Percentiles rank a stretch among this genome's conserved stretches.
These are phyloP conservation scores for Lepus americanus DNA, from an alignment of 2,113 vertebrate genomes.

Conservation along the genomic window DNA sequence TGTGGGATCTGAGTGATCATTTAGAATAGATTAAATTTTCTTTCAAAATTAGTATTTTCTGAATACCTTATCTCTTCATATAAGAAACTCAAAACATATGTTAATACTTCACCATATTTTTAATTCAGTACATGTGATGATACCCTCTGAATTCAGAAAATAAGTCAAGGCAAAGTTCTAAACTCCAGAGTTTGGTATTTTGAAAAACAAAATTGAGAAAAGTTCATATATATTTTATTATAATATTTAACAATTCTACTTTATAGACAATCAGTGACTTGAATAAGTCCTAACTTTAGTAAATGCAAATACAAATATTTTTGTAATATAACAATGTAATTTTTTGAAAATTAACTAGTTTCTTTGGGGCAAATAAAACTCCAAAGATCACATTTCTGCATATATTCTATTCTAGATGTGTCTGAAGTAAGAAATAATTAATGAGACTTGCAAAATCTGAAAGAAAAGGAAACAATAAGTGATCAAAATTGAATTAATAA, in stretches of 20 bases:
- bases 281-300: not conserved
- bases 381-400: conserved; percentile 27
- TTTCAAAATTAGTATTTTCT: conserved; percentile 36
- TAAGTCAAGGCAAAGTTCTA: not conserved
- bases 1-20: not conserved
- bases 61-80: not conserved
- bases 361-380: conserved; percentile 41
- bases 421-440: conserved; percentile 56
- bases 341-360: conserved; percentile 37
- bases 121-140: not conserved
- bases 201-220: conserved; percentile 13
- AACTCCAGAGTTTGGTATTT: not conserved
- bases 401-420: conserved; percentile 67
- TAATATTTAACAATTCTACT: not conserved
- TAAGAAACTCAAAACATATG: conserved; percentile 19
- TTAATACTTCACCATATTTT: conserved; percentile 1
- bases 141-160: conserved; percentile 1
- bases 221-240: conserved; percentile 3
- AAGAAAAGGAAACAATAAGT: conserved; percentile 57
- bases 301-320: not conserved
- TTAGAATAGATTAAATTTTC: conserved; percentile 5
- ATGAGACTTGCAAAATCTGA: conserved; percentile 74
- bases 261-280: conserved; percentile 2
- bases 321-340: not conserved
- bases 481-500: conserved; percentile 5